Evolutionary conservation across 37 sponge, comb jelly and placozoan genomes (phyloP).

Genomic region (Petrosia ficiformis): DNA sequence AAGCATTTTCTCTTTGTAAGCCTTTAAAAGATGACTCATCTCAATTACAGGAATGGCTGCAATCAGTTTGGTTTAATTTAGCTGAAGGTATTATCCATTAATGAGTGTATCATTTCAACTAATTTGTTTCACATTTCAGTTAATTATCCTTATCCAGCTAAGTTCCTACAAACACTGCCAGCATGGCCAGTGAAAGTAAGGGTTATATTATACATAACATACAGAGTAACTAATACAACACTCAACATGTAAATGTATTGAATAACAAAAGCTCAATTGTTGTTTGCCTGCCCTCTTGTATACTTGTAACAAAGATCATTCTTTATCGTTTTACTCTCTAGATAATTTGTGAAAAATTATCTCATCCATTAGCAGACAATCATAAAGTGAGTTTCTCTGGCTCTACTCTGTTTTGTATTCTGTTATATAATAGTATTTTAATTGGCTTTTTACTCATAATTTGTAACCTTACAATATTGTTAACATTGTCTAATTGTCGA

Average conservation of each 20-base stretch:
- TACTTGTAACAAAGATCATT: too few species aligned
- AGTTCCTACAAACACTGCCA: constrained; percentile 88
- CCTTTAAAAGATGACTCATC: constrained; percentile 4
- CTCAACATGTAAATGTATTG: too few species aligned
- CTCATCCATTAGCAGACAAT: not conserved
- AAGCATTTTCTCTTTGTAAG: constrained; percentile 53
- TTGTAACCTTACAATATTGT: not conserved
- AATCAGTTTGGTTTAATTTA: constrained; percentile 57
- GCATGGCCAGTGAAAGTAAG: constrained; percentile 87
- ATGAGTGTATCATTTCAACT: not conserved
- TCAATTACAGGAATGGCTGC: constrained; percentile 34
- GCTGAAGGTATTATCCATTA: constrained; percentile 46
- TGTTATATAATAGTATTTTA: not conserved
- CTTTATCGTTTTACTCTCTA: constrained; percentile 2
- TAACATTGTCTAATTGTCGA: too few species aligned
- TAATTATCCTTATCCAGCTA: constrained; percentile 96
- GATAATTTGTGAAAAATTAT: constrained; percentile 9
- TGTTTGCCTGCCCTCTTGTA: too few species aligned
- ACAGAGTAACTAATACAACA: too few species aligned
- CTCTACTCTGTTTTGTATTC: not conserved
- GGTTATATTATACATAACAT: too few species aligned
- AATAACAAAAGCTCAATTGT: constrained; percentile 58
- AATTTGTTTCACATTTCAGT: constrained; percentile 36
- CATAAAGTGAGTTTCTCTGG: not conserved
- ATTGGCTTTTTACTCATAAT: not conserved